A percentile compares a stretch with the other conserved stretches of the same genome.
These are phyloP conservation scores for Agonum fuliginosum DNA, from an alignment of 2,888 invertebrate genomes.

Conservation along the genomic window DNA sequence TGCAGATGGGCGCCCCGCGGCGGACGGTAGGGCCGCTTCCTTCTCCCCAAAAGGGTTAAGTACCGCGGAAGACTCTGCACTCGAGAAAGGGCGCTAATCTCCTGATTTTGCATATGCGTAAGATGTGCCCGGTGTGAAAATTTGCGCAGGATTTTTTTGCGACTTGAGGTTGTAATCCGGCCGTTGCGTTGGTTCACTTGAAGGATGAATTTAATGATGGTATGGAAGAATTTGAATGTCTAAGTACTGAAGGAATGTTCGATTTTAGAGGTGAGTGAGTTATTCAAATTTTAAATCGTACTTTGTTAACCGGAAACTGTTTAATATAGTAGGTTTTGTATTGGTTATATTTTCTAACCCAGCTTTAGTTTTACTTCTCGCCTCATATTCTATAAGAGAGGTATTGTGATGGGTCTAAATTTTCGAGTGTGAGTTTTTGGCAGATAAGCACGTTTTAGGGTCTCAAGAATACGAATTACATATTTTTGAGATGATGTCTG, in stretches of 20 bases:
- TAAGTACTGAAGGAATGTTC: background rate
- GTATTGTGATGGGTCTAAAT: too few relatives aligned
- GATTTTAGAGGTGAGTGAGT: background rate
- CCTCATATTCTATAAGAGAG: too few relatives aligned
- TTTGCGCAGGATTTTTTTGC: constrained; percentile 6
- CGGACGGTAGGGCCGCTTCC: background rate
- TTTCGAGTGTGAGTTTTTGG: too few relatives aligned
- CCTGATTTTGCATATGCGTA: constrained; percentile 22
- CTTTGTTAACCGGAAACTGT: too few relatives aligned
- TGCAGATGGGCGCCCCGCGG: constrained; percentile 65
- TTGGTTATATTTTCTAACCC: too few relatives aligned
- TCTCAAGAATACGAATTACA: too few relatives aligned
- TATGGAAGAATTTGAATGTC: background rate
- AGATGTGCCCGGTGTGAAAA: background rate
- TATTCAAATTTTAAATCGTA: background rate
- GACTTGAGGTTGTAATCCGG: background rate
- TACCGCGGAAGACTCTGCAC: constrained; percentile 54
- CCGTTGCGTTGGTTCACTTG: background rate
- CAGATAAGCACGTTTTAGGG: too few relatives aligned
- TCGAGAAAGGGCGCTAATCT: constrained; percentile 54
- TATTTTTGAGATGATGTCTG: too few relatives aligned
- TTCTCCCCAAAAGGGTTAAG: constrained; percentile 49
- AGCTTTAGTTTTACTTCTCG: too few relatives aligned
- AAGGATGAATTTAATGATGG: background rate
- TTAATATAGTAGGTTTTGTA: too few relatives aligned